Percentiles rank a stretch among this genome's conserved stretches.
phyloP scores from a whole-genome alignment of 2,888 invertebrate species.

The Microctonus brassicae region DNA sequence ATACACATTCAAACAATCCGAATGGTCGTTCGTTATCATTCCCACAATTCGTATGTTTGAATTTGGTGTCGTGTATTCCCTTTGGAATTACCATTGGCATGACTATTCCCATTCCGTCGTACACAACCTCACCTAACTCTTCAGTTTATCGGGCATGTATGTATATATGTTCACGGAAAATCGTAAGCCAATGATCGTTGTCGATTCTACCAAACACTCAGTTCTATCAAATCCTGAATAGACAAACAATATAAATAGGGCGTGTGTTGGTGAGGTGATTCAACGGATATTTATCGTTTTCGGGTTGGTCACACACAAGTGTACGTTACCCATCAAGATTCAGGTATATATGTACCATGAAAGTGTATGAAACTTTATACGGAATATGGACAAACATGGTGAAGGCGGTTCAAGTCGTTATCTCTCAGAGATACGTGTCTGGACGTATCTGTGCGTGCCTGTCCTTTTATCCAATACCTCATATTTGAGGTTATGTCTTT shows the following conservation, averaged over 20 bases:
- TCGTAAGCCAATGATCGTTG: neutral
- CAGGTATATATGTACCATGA: neutral
- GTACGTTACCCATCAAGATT: neutral
- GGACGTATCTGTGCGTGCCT: no score
- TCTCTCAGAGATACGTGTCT: no score
- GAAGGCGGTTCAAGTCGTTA: neutral
- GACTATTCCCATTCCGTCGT: no score
- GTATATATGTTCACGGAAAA: neutral
- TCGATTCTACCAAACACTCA: neutral
- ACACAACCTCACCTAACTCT: neutral
- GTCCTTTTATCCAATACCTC: slow-evolving; percentile 3
- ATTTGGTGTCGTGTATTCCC: neutral
- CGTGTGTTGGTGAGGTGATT: neutral
- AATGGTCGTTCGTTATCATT: neutral
- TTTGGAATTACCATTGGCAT: no score
- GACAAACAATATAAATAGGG: neutral
- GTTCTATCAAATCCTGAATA: neutral
- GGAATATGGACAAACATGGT: neutral
- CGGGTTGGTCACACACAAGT: neutral
- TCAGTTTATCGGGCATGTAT: neutral
- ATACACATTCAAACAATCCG: neutral
- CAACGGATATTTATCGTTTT: neutral
- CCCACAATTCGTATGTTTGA: neutral
- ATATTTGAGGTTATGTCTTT: neutral
- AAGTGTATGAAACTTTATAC: no score